Evolutionary conservation across 2,797 vertebrate species (phyloP), one percentile per base, ranked within the genome.

Genomic region (Helostoma temminkii): DNA sequence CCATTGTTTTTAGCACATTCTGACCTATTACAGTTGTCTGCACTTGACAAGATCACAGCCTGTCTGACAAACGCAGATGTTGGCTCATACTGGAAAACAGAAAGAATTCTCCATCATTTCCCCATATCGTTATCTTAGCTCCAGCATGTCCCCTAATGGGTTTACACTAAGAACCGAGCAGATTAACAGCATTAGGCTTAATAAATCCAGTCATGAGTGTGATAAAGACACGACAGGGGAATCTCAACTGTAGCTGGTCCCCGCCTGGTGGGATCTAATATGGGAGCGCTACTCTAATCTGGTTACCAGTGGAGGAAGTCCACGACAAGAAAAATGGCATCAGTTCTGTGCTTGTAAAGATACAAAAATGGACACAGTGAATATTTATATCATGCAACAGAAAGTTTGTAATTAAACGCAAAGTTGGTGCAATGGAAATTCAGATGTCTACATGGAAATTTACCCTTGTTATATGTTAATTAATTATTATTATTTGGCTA

Each of bases 41-140:
- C 34, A 11, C 87, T 84, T 89, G 82, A 92, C 85, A 78, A 90
- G 88, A 92, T 94, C 86, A 89, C 79, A 61, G 71, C 25, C n/a
- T 14, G 67, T 66, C 61, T 28, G 70, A 78, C 84, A 77, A 75
- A 83, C 49, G 7, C 50, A 52, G 65, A 70, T 75, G 72, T 69
- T 73, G 63, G 71, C 59, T 59, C 34, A 1, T 19, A 56, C 62
- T 67, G 53, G 12, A 79, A 86, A 89, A 88, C 81, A 85, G 49
- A 21, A 63, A 66, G 47, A 49, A 72, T 81, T 73, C 26, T 74
- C 49, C 76, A 41, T 70, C 74, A 66, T 63, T 76, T 56, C 50
- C 12, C 45, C 22, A n/a, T n/a, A 50, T 62, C 2, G 30, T 83
- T 87, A 84, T 89, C 83, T 80, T 62, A 66, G 55, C 72, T 76